phyloP scores from a whole-genome alignment of 2,888 invertebrate genomes.

The Tanypteryx hageni region DNA sequence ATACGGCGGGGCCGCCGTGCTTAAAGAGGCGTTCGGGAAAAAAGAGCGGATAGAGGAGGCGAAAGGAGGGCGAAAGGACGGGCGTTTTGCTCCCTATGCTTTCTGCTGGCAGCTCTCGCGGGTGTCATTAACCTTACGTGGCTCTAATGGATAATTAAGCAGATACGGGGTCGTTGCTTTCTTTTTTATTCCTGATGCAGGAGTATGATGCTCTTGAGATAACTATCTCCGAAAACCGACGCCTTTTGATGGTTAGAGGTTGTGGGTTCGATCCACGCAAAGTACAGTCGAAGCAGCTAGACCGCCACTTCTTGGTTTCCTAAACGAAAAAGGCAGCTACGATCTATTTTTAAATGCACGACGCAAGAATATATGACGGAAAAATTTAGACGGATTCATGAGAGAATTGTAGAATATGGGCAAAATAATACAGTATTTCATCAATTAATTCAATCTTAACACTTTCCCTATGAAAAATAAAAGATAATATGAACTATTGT shows the following conservation, averaged over 20 bases:
- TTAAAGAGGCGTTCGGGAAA: neutral
- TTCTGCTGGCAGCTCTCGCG: neutral
- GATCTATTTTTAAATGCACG: too few relatives aligned
- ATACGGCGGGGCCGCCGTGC: neutral
- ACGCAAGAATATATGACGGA: too few relatives aligned
- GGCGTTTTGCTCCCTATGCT: neutral
- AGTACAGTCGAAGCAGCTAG: too few relatives aligned
- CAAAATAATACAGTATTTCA: too few relatives aligned
- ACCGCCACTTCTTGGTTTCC: too few relatives aligned
- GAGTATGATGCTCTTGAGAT: neutral
- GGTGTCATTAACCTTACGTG: slow-evolving; percentile 24
- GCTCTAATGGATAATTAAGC: neutral
- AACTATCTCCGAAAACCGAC: neutral
- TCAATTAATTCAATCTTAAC: too few relatives aligned
- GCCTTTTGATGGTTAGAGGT: neutral
- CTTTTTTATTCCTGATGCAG: neutral
- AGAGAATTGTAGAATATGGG: too few relatives aligned
- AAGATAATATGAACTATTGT: too few relatives aligned
- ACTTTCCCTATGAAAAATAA: too few relatives aligned
- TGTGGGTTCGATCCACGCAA: neutral
- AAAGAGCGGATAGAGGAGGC: neutral
- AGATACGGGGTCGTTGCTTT: neutral
- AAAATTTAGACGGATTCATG: too few relatives aligned
- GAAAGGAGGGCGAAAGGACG: neutral
- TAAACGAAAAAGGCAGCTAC: too few relatives aligned